Conservation (phyloP, 2,888 invertebrate genomes). For the Tinea pellionella region DNA sequence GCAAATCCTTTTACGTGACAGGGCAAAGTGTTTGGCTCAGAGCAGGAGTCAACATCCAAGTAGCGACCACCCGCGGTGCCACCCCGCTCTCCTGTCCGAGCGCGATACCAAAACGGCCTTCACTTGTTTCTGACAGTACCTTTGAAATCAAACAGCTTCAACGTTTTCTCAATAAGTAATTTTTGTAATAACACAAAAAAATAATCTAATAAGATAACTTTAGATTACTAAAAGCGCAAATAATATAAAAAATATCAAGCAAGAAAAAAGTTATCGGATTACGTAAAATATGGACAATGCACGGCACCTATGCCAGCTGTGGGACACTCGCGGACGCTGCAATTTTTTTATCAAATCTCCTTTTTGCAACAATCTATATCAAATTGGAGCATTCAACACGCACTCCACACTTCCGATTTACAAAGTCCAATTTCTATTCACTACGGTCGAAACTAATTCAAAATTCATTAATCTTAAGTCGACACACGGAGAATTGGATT, state of each 20-base stretch:
- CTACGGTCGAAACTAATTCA: constrained; percentile 63
- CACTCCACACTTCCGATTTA: constrained; percentile 58
- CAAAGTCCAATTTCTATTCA: constrained; percentile 58
- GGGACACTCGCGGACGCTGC: constrained; percentile 46
- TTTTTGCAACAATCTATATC: constrained; percentile 55
- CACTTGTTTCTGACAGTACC: constrained; percentile 14
- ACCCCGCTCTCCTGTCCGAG: not conserved
- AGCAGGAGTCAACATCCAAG: not conserved
- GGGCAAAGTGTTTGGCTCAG: not conserved
- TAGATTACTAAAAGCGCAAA: not conserved
- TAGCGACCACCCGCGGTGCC: constrained; percentile 9
- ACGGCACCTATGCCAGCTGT: constrained; percentile 45
- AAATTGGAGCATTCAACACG: constrained; percentile 51
- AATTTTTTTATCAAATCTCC: constrained; percentile 25
- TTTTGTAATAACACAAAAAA: not conserved
- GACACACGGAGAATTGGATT: constrained; percentile 28
- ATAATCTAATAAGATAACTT: not conserved
- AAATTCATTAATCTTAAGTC: constrained; percentile 60
- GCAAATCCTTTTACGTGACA: constrained; percentile 12
- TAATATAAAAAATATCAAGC: not conserved
- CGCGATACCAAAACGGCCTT: constrained; percentile 3
- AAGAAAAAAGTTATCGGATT: constrained; percentile 47
- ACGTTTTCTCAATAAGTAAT: not conserved
- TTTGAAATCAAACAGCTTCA: constrained; percentile 3
- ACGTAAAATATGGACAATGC: constrained; percentile 29